A percentile compares a stretch with the other conserved stretches of the same genome.
Evolutionary conservation across 35 echinoderm and acorn worm genomes (phyloP).

Genomic region (Antedon bifida): DNA sequence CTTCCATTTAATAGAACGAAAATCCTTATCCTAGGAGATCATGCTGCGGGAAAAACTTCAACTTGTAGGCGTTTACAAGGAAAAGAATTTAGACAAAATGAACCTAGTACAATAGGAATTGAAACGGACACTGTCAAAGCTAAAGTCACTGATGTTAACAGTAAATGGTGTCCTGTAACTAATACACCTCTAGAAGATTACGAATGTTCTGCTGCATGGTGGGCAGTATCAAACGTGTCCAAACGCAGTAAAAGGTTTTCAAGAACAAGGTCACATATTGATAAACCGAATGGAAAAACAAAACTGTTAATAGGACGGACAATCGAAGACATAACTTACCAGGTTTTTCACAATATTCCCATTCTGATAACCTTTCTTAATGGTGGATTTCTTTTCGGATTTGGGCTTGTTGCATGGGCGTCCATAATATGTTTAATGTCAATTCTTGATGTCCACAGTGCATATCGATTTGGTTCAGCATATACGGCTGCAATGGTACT

Average conservation of each 20-base stretch:
- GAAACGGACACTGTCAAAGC: background rate
- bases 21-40: background rate
- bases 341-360: too few relatives aligned
- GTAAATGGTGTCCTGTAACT: background rate
- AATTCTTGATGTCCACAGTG: background rate
- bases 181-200: background rate
- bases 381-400: background rate
- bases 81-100: background rate
- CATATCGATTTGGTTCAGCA: background rate
- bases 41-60: background rate
- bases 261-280: too few relatives aligned
- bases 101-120: background rate
- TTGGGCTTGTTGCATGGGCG: background rate
- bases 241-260: background rate
- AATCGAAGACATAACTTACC: too few relatives aligned
- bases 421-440: background rate
- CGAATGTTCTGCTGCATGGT: background rate
- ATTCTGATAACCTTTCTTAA: background rate
- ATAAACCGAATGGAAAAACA: too few relatives aligned
- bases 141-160: background rate
- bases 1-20: background rate
- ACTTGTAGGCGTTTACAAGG: background rate
- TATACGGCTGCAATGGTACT: background rate
- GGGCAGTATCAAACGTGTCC: background rate
- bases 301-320: too few relatives aligned